Percentiles rank a stretch among this genome's conserved stretches.
phyloP scores from a whole-genome alignment of 1,140 invertebrate species.

The Drosophila nikananu region DNA sequence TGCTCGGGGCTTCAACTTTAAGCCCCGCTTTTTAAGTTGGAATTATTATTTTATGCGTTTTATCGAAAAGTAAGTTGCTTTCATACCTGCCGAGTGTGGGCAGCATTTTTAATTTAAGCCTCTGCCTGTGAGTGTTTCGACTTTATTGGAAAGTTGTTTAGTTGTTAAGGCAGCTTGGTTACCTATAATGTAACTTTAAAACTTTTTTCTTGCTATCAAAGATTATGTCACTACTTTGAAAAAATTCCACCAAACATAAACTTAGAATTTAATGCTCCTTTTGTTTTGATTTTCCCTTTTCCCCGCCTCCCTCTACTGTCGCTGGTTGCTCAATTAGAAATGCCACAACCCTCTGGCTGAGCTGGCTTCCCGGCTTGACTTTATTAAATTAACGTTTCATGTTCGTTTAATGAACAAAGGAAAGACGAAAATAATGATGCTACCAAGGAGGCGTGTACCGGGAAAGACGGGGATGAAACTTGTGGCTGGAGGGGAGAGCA shows the following conservation, averaged over 20 bases:
- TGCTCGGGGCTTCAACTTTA: not conserved
- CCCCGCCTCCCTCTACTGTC: conserved; percentile 22
- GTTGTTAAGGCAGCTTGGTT: not conserved
- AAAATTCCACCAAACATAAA: conserved; percentile 1
- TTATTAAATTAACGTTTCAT: conserved; percentile 84
- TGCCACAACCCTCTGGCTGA: conserved; percentile 35
- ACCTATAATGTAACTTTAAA: too few species aligned
- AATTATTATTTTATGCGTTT: conserved; percentile 10
- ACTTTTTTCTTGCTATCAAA: too few species aligned
- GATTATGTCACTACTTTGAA: not conserved
- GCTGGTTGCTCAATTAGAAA: conserved; percentile 67
- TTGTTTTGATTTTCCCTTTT: conserved; percentile 21
- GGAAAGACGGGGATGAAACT: not conserved
- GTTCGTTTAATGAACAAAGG: conserved; percentile 83
- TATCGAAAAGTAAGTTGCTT: not conserved
- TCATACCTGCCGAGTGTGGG: not conserved
- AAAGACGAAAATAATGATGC: conserved; percentile 82
- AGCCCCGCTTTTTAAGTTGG: conserved; percentile 4
- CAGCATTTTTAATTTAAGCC: not conserved
- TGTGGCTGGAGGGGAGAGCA: not conserved
- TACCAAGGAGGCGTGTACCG: conserved; percentile 39
- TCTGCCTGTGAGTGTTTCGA: not conserved
- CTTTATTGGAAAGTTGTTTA: not conserved
- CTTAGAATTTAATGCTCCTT: conserved; percentile 20
- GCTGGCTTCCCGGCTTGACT: conserved; percentile 63